Conservation (phyloP, 2,113 vertebrate species). For the Parotia lawesii region DNA sequence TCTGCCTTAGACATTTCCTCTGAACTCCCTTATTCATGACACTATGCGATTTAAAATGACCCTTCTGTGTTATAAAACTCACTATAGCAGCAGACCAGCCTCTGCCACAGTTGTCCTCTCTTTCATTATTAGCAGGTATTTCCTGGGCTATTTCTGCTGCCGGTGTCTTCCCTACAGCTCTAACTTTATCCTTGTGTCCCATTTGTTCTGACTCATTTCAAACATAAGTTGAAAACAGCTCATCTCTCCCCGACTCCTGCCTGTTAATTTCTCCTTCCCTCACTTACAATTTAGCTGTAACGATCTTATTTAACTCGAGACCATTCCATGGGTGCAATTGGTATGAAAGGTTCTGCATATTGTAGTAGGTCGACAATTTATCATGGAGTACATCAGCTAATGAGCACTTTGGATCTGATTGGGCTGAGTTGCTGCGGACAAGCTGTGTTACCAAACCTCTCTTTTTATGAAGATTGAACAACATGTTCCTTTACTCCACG, state of each 20-base stretch:
- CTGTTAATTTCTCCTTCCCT: neutral
- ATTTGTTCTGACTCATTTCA: conserved; percentile 21
- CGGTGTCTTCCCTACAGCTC: neutral
- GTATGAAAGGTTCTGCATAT: neutral
- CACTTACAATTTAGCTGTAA: conserved; percentile 3
- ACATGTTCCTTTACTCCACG: neutral
- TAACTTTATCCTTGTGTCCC: neutral
- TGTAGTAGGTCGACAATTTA: neutral
- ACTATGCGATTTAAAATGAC: neutral
- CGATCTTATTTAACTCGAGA: neutral
- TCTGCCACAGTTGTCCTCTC: neutral
- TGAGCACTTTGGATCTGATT: neutral
- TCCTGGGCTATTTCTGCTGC: neutral
- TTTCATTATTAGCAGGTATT: neutral
- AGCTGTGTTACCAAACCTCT: neutral
- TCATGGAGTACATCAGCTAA: neutral
- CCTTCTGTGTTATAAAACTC: neutral
- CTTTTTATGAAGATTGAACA: neutral
- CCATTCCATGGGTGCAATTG: neutral
- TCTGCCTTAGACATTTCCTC: neutral
- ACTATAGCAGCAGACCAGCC: neutral
- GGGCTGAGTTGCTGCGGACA: neutral
- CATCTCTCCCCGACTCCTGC: neutral
- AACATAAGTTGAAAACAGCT: neutral
- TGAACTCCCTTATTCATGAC: neutral